Evolutionary conservation across 2,113 vertebrate species (phyloP).

Genomic region (Xenopus tropicalis): UCB_Xtro_10.0 CM004446.2:95479501-95480000

Average conservation of each 20-base stretch:
- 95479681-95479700: conserved; percentile 39
- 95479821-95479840: no score
- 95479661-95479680: conserved; percentile 43
- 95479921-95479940: no score
- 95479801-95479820: neutral
- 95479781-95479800: conserved; percentile 17
- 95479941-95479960: no score
- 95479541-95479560: neutral
- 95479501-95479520: no score
- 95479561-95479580: conserved; percentile 24
- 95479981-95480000: no score
- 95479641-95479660: conserved; percentile 38
- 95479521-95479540: neutral
- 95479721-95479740: conserved; percentile 34
- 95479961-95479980: no score
- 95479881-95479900: no score
- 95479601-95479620: conserved; percentile 30
- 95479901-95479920: no score
- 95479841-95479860: no score
- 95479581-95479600: conserved; percentile 15
- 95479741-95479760: conserved; percentile 10
- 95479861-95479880: no score
- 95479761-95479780: conserved; percentile 17
- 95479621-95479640: conserved; percentile 17
- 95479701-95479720: conserved; percentile 28